Evolutionary conservation across 2,113 vertebrate species (phyloP).

Genomic region (pig (Sus scrofa)): T2T-Sscrofa CM000825.6:81652001-81652500

Average conservation of each 20-base stretch:
- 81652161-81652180: not conserved
- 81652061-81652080: not conserved
- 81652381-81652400: not conserved
- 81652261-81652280: not conserved
- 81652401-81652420: not conserved
- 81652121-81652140: not conserved
- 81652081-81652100: not conserved
- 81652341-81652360: not conserved
- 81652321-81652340: not conserved
- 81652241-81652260: not conserved
- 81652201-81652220: not conserved
- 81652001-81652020: not conserved
- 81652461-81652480: not conserved
- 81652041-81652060: not conserved
- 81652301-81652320: not conserved
- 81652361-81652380: not conserved
- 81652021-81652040: not conserved
- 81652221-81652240: not conserved
- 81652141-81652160: not conserved
- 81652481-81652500: no score
- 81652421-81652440: not conserved
- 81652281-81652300: not conserved
- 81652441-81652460: not conserved
- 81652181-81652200: not conserved
- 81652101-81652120: not conserved